Evolutionary conservation across 2,888 invertebrate species (phyloP), one percentile per base, ranked within the genome.

Genomic region (Netelia fuscicornis): DNA sequence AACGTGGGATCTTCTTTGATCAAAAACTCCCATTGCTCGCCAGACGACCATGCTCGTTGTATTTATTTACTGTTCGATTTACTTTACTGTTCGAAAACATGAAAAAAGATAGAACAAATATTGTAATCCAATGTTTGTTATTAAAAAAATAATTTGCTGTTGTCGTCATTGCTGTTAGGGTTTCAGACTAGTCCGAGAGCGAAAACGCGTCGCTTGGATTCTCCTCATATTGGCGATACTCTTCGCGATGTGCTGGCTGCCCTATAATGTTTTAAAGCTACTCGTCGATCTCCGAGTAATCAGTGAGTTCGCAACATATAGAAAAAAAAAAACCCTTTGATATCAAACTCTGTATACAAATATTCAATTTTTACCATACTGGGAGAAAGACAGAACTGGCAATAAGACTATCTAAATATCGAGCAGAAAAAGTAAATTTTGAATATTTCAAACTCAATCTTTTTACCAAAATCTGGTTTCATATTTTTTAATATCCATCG

Each of bases 231-330:
- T 97, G 13, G 97, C 97, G 0, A 95, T 97, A 1, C 95, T 97
- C 25, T 97, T 97, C 90, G 97, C 97, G 0, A 92, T 96, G 3
- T 97, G 97, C 93, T 97, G 97, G 97, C 94, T 97, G 64, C 97
- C 97, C 0, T 97, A 97, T 94, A 96, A 97, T 93, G 95, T 96
- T 67, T 94, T 96, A 30, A 95, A 95, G 90, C 94, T 97, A 17
- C 94, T 97, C 72, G 93, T 96, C 6, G 97, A 97, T 90, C 94
- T 96, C 13, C 95, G 95, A 3, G 89, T 89, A 23, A 89, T 92
- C n/a, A 89, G 94, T 90, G 86, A 91, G 90, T 88, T n/a, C 13
- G 17, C 9, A 52, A 52, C 44, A 17, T 20, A 13, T 2, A 11
- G 17, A 17, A 17, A 17, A 17, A 52, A 9, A 52, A 17, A 52